phyloP scores from a whole-genome alignment of 2,888 invertebrate species.

The Heliconius cydno region DNA sequence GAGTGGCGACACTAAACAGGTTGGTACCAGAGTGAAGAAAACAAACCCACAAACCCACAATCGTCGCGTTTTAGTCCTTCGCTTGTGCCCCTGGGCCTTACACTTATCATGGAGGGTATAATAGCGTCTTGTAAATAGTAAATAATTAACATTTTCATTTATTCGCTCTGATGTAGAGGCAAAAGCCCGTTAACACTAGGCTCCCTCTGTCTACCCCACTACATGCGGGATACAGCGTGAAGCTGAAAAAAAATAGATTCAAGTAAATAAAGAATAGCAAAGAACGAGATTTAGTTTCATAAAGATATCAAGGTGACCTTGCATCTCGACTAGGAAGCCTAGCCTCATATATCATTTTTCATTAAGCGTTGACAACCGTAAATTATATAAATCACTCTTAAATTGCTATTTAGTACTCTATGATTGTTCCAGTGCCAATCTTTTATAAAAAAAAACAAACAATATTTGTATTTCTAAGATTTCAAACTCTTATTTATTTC shows the following conservation, averaged over 20 bases:
- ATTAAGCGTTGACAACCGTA: conserved; percentile 49
- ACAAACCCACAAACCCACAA: too few species aligned
- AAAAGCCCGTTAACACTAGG: too few species aligned
- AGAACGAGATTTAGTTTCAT: neutral
- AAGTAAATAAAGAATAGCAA: neutral
- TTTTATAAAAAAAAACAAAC: neutral
- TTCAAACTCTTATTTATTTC: neutral
- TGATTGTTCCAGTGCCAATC: conserved; percentile 3
- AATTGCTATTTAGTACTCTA: conserved; percentile 22
- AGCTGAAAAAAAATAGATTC: too few species aligned
- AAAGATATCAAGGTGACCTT: conserved; percentile 49
- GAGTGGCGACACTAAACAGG: too few species aligned
- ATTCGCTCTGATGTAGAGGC: too few species aligned
- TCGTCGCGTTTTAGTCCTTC: too few species aligned
- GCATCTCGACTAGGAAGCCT: conserved; percentile 52
- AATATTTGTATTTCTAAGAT: conserved; percentile 11
- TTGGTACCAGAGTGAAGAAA: too few species aligned
- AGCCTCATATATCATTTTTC: conserved; percentile 47
- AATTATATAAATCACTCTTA: conserved; percentile 45
- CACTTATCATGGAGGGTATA: neutral
- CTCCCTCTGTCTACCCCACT: too few species aligned
- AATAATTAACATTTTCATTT: neutral
- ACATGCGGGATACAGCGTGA: too few species aligned
- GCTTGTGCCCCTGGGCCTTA: too few species aligned
- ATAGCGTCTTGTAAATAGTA: neutral